Percentiles rank a stretch among this genome's conserved stretches.
These are phyloP conservation scores for Harpalus rufipes DNA, from an alignment of 2,888 invertebrate species.

Conservation along the genomic window DNA sequence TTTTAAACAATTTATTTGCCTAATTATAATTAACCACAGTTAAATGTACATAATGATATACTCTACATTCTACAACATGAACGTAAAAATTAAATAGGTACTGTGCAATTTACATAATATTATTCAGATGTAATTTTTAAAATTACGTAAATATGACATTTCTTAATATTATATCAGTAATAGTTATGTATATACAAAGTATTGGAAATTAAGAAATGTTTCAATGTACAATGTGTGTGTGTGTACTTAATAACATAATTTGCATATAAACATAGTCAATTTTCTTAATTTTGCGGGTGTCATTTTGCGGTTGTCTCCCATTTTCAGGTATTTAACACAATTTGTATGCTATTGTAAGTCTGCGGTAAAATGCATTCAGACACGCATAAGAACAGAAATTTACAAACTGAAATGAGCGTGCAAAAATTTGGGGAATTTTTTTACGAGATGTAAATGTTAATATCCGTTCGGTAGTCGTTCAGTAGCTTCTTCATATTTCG, in stretches of 20 bases:
- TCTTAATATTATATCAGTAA: constrained; percentile 42
- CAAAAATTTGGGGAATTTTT: constrained; percentile 33
- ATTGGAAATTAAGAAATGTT: constrained; percentile 13
- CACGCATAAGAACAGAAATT: constrained; percentile 30
- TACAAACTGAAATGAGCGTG: constrained; percentile 17
- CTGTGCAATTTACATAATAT: constrained; percentile 32
- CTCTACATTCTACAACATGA: neutral
- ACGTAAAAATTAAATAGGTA: constrained; percentile 51
- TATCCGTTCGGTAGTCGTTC: constrained; percentile 26
- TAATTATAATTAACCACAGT: constrained; percentile 48
- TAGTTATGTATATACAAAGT: constrained; percentile 4
- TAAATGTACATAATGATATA: constrained; percentile 30
- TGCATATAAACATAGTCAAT: constrained; percentile 4
- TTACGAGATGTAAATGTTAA: constrained; percentile 29
- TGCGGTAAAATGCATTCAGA: constrained; percentile 10
- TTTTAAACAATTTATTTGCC: constrained; percentile 34
- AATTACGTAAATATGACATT: constrained; percentile 21
- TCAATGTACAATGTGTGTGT: neutral
- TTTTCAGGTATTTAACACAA: neutral
- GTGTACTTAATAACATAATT: neutral
- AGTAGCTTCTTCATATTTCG: constrained; percentile 14
- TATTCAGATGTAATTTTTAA: constrained; percentile 44
- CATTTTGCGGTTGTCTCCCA: neutral
- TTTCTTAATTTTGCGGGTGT: constrained; percentile 19
- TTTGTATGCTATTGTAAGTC: neutral